These are phyloP conservation scores for Cromileptes altivelis DNA, from an alignment of 2,113 vertebrate species.

Conservation along the genomic window DNA sequence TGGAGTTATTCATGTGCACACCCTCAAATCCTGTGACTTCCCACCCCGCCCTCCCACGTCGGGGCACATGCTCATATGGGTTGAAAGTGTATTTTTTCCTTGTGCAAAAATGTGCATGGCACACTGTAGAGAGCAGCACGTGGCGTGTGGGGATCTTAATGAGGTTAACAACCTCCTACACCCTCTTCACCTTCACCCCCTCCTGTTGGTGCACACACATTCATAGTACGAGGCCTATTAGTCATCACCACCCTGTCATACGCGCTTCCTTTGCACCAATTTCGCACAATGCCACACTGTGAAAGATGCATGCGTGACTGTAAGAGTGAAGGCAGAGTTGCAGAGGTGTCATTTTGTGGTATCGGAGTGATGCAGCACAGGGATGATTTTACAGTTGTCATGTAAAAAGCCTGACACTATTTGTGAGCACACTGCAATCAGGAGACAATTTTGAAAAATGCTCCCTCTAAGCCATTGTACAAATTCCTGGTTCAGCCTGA, in stretches of 20 bases:
- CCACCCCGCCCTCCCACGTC: not conserved
- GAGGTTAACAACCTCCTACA: constrained; percentile 69
- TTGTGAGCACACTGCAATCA: constrained; percentile 24
- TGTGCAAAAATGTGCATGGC: not conserved
- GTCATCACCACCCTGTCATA: constrained; percentile 60
- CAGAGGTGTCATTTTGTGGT: constrained; percentile 43
- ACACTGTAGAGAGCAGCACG: constrained; percentile 21
- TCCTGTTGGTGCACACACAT: constrained; percentile 29
- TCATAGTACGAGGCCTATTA: constrained; percentile 40
- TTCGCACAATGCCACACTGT: constrained; percentile 26
- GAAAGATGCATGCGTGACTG: constrained; percentile 34
- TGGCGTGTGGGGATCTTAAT: constrained; percentile 54
- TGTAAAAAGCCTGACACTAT: constrained; percentile 3
- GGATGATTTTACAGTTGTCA: constrained; percentile 17
- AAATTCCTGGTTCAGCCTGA: not conserved
- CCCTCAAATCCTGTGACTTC: constrained; percentile 27
- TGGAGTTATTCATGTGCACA: constrained; percentile 12
- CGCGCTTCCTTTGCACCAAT: constrained; percentile 18
- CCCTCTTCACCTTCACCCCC: constrained; percentile 41
- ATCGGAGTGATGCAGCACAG: constrained; percentile 33
- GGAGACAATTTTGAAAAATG: constrained; percentile 27
- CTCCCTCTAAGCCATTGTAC: not conserved
- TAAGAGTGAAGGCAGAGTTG: constrained; percentile 30
- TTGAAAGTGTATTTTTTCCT: constrained; percentile 22
- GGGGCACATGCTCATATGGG: not conserved